Evolutionary conservation across 2,113 vertebrate genomes (phyloP), one percentile per base, ranked within the genome.

Genomic region (Benitochromis conjunctus): DNA sequence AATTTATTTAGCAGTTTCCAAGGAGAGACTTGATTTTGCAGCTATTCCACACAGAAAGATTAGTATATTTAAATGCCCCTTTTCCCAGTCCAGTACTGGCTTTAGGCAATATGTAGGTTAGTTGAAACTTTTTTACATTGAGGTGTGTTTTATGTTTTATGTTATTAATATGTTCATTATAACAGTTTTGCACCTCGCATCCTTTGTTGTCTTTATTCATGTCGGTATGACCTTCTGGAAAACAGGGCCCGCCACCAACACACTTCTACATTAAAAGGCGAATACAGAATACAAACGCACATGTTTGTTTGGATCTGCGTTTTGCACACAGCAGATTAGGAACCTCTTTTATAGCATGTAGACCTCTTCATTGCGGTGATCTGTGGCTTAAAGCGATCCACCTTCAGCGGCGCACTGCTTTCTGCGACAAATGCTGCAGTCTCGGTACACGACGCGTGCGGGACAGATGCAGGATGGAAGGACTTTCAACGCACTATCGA

Each of bases 401-500:
- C 66, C 24, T 13, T 57, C 16, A 21, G 9, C 21, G 26, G 11
- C n/a, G n/a, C 16, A 21, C 19, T 11, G 21, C 38, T 0, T 54
- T 16, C 43, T 60, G 13, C 3, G 3, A 34, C 9, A 38, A 36
- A 29, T 2, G 38, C 41, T 66, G 43, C 53, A 4, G 13, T 36
- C 31, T 43, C 1, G 6, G 36, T 14, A n/a, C 51, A 56, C 26
- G 38, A 5, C 46, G 7, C 9, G 21, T 41, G 80, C 11, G 36
- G 51, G 48, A 51, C 21, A 46, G 79, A 46, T 57, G 79, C 9
- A 31, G 38, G 31, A 62, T 26, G 71, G 79, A 83, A 58, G 91
- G 81, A 88, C 69, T 53, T 81, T 64, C 3, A 6, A 77, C 69
- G 21, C n/a, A 87, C 79, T 66, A 88, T 89, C 31, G 79, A 92